Conservation (phyloP, 2,888 invertebrate species). For the Lepetodrilus schrolli region DNA sequence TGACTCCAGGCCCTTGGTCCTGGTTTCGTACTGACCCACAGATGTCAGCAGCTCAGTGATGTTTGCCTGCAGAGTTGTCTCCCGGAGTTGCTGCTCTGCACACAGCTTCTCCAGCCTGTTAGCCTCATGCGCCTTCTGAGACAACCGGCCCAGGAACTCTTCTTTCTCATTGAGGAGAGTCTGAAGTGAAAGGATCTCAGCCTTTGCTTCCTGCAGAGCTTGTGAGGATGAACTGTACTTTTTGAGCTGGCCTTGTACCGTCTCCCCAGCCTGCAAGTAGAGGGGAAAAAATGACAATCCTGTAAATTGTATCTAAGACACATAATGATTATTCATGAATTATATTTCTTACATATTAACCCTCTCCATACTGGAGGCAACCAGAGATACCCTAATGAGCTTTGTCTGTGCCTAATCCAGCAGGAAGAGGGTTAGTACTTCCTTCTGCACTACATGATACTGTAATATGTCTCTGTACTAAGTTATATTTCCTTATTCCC, state of each 20-base stretch:
- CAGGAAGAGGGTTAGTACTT: too few species aligned
- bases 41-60: not conserved
- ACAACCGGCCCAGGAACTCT: conserved; percentile 26
- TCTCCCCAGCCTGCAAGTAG: conserved; percentile 61
- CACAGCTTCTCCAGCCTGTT: conserved; percentile 17
- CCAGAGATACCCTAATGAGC: too few species aligned
- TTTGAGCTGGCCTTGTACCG: conserved; percentile 57
- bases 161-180: conserved; percentile 51
- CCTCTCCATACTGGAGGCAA: too few species aligned
- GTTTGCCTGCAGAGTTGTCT: conserved; percentile 12
- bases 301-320: too few species aligned
- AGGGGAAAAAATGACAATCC: not conserved
- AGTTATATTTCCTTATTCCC: too few species aligned
- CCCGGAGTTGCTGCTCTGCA: not conserved
- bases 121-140: not conserved
- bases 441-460: too few species aligned
- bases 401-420: too few species aligned
- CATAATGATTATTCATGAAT: too few species aligned
- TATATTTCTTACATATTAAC: too few species aligned
- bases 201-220: conserved; percentile 68
- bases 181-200: conserved; percentile 67
- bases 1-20: not conserved
- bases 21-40: not conserved
- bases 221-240: conserved; percentile 59
- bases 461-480: too few species aligned